Percentiles rank a stretch among this genome's conserved stretches.
These are phyloP conservation scores for Enoplosus armatus DNA, from an alignment of 2,797 vertebrate genomes.

Conservation along the genomic window DNA sequence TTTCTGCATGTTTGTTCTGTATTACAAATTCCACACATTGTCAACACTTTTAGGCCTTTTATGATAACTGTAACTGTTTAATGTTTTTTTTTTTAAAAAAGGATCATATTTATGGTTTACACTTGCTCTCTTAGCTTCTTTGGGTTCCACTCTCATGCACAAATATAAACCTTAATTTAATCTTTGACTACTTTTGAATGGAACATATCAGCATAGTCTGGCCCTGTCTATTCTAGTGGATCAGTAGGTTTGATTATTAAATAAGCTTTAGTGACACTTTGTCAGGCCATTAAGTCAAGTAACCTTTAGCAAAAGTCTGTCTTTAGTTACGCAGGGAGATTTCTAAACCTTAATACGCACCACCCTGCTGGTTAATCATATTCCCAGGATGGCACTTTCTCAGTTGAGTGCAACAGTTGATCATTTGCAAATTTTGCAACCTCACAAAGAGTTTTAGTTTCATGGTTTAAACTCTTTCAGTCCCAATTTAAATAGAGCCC, in stretches of 20 bases:
- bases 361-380: constrained; percentile 68
- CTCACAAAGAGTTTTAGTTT: constrained; percentile 25
- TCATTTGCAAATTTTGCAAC: constrained; percentile 71
- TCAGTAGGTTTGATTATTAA: constrained; percentile 36
- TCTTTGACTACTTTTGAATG: background rate
- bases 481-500: background rate
- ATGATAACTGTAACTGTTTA: background rate
- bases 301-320: constrained; percentile 7
- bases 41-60: background rate
- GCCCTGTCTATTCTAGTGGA: background rate
- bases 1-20: background rate
- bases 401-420: constrained; percentile 49
- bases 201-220: background rate
- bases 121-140: background rate
- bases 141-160: background rate
- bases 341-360: background rate
- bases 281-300: constrained; percentile 18
- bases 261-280: constrained; percentile 20
- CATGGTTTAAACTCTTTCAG: background rate
- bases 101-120: background rate
- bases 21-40: background rate
- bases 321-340: constrained; percentile 32
- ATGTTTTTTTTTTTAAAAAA: constrained; percentile 13
- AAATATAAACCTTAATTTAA: constrained; percentile 9
- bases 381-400: constrained; percentile 6